Evolutionary conservation across 2,113 vertebrate genomes (phyloP), one percentile per base, ranked within the genome.

Genomic region (Mormyrus lacerda): DNA sequence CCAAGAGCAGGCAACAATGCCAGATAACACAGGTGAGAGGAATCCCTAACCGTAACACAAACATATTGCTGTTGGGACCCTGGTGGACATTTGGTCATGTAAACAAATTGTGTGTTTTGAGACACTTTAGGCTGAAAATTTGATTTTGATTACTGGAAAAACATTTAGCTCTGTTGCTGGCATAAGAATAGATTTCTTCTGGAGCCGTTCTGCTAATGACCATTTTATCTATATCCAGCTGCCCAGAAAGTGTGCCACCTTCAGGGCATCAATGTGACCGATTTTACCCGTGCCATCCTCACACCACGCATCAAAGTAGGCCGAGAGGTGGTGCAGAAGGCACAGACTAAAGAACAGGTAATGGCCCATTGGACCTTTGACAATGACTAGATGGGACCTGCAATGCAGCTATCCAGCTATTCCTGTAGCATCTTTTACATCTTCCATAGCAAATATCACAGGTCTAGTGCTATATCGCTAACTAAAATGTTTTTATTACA

Each of bases 311-410:
- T 98, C 93, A 98, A 98, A 94, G 97, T 98, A 0, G 97, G 97
- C 17, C 93, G 97, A 90, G 97, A 98, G 5, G 95, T 97, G 10
- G 97, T 98, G 1, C 97, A 98, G 93, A 97, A 97, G 92, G 97
- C 97, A 15, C 97, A 98, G 94, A 98, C 97, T 15, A 98, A 98
- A 92, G 97, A 98, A 87, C 97, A 98, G 96, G 97, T 98, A 87
- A n/a, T 6, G 85, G 35, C 8, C 47, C 27, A 55, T 19, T 44
- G 39, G 31, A 8, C 4, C 27, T 87, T 35, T 87, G 27, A 51
- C 9, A 19, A 15, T 51, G 47, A 50, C 10, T 44, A n/a, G 19
- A 47, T 27, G 83, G 21, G 45, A 15, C 10, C 44, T 45, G 82
- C 7, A 85, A 84, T 84, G 17, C 82, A 44, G 39, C 19, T 44